A percentile compares a stretch with the other conserved stretches of the same genome.
Evolutionary conservation across 1,140 invertebrate species (phyloP).

Genomic region (Leptinotarsa undecemlineata): DNA sequence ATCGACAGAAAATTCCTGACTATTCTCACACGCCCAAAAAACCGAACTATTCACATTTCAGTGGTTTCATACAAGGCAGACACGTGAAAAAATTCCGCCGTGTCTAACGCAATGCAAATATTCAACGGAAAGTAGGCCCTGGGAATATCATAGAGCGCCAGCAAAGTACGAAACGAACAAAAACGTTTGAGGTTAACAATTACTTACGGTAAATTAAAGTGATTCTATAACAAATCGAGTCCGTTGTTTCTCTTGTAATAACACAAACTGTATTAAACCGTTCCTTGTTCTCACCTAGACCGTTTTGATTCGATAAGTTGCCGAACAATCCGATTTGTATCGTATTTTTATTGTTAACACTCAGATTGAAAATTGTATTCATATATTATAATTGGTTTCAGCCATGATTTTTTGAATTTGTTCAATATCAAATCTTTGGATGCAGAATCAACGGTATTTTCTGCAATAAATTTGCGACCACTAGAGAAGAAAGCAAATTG

Average conservation of each 20-base stretch:
- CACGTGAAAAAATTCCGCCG: conserved; percentile 7
- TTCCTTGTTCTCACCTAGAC: neutral
- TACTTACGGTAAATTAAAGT: conserved; percentile 22
- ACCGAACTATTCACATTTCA: neutral
- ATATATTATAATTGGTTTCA: no score
- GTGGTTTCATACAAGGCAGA: neutral
- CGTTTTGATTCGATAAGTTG: neutral
- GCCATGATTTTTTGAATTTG: no score
- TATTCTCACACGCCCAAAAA: conserved; percentile 5
- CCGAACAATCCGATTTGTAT: neutral
- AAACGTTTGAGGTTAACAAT: conserved; percentile 21
- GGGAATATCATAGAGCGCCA: conserved; percentile 14
- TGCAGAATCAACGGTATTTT: no score
- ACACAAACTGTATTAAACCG: conserved; percentile 5
- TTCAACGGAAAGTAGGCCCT: conserved; percentile 18
- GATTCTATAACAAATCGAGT: conserved; percentile 18
- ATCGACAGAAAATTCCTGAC: neutral
- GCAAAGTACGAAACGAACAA: conserved; percentile 2
- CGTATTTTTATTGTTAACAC: no score
- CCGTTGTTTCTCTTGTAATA: conserved; percentile 15
- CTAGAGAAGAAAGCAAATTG: no score
- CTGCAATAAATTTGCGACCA: no score
- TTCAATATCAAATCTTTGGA: no score
- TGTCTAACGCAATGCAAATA: conserved; percentile 3
- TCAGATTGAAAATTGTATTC: no score